A percentile compares a stretch with the other conserved stretches of the same genome.
Conservation (phyloP, 2,888 invertebrate species). For the Hyppa rectilinea region DNA sequence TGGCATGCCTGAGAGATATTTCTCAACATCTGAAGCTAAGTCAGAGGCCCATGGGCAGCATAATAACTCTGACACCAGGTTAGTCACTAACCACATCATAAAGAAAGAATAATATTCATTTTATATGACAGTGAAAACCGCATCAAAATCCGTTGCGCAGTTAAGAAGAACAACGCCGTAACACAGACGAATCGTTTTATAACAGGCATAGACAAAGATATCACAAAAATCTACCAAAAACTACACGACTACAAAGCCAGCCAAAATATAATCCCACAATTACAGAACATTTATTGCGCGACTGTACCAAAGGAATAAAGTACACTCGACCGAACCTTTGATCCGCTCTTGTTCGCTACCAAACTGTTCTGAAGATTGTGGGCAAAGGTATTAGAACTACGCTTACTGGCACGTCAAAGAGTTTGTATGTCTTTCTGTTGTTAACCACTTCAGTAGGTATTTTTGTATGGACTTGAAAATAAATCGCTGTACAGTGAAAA, state of each 20-base stretch:
- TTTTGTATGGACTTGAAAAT: slow-evolving; percentile 14
- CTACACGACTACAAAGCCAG: not conserved
- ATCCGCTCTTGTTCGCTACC: slow-evolving; percentile 54
- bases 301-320: slow-evolving; percentile 25
- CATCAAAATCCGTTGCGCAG: not conserved
- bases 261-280: slow-evolving; percentile 19
- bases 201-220: not conserved
- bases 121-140: too few species aligned
- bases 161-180: not conserved
- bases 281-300: not conserved
- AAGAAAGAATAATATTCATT: too few species aligned
- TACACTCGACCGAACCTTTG: slow-evolving; percentile 46
- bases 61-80: too few species aligned
- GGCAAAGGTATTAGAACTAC: slow-evolving; percentile 57
- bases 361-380: slow-evolving; percentile 43
- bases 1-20: too few species aligned
- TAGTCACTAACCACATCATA: too few species aligned
- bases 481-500: not conserved
- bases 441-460: not conserved
- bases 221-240: not conserved
- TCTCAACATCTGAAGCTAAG: too few species aligned
- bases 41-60: too few species aligned
- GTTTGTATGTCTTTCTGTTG: slow-evolving; percentile 18
- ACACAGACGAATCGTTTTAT: not conserved
- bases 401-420: slow-evolving; percentile 33